Evolutionary conservation across 1,140 invertebrate genomes (phyloP).

Genomic region (Drosophila baimaii): DNA sequence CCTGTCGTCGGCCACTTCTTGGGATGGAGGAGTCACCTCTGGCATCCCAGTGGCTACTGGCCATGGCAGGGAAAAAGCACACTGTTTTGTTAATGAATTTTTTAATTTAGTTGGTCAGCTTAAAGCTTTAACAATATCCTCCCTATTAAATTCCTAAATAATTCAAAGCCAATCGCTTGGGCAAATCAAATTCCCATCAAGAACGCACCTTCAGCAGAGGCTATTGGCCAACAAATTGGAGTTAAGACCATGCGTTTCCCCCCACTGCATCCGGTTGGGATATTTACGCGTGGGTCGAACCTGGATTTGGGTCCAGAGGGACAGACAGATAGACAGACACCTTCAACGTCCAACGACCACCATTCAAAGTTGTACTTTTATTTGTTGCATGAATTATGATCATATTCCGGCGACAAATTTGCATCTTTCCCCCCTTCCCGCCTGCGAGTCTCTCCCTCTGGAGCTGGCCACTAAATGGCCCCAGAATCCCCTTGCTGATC

Average conservation of each 20-base stretch:
- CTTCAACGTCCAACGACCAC: slow-evolving; percentile 19
- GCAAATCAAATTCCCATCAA: slow-evolving; percentile 29
- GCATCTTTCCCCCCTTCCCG: slow-evolving; percentile 34
- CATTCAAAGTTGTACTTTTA: slow-evolving; percentile 59
- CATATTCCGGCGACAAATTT: slow-evolving; percentile 74
- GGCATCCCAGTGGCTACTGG: slow-evolving; percentile 13
- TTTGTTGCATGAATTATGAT: slow-evolving; percentile 84
- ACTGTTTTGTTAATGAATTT: neutral
- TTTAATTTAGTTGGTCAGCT: neutral
- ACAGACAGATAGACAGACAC: too few species aligned
- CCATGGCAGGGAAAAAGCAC: neutral
- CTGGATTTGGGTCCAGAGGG: too few species aligned
- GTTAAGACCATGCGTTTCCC: slow-evolving; percentile 14
- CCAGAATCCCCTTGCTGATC: neutral
- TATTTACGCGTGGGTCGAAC: slow-evolving; percentile 52
- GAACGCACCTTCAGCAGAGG: neutral
- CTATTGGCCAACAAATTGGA: slow-evolving; percentile 42
- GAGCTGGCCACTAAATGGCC: slow-evolving; percentile 3
- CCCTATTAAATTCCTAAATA: neutral
- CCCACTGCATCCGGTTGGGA: slow-evolving; percentile 46
- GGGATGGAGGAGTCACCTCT: slow-evolving; percentile 9
- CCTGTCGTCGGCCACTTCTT: slow-evolving; percentile 30
- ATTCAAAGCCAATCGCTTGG: neutral
- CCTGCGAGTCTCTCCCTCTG: neutral
- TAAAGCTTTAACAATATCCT: neutral